Conservation (phyloP, 2,113 vertebrate genomes). For the Oryzias celebensis region DNA sequence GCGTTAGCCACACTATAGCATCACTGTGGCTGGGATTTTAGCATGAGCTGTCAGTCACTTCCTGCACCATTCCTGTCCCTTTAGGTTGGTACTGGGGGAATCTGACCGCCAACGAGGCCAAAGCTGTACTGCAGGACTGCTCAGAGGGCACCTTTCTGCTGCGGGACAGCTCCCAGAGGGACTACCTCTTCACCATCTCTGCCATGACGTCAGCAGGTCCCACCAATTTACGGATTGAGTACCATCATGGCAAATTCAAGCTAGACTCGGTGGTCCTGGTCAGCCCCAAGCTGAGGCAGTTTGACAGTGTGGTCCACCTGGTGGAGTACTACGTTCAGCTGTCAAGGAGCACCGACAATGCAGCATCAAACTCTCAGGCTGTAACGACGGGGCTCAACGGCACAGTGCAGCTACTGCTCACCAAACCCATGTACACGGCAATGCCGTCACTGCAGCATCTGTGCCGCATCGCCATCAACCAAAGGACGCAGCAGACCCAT, state of each 20-base stretch:
- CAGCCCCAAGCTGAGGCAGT: conserved; percentile 90
- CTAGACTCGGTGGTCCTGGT: conserved; percentile 94
- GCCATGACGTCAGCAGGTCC: conserved; percentile 94
- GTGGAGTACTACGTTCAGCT: conserved; percentile 93
- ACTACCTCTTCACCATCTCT: conserved; percentile 94
- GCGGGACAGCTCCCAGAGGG: conserved; percentile 91
- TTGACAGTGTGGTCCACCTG: conserved; percentile 93
- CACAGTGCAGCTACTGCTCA: conserved; percentile 92
- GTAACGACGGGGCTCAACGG: conserved; percentile 81
- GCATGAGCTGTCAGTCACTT: not conserved
- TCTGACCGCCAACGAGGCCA: conserved; percentile 92
- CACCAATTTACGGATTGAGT: conserved; percentile 94
- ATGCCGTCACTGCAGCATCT: conserved; percentile 87
- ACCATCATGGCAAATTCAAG: conserved; percentile 92
- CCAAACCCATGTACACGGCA: conserved; percentile 85
- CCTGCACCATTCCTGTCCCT: not conserved
- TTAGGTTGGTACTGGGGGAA: conserved; percentile 97
- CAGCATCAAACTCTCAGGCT: conserved; percentile 28
- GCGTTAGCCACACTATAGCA: too few relatives aligned
- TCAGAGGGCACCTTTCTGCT: conserved; percentile 93
- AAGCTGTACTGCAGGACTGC: conserved; percentile 88
- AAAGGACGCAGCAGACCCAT: conserved; percentile 80
- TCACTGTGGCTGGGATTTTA: too few relatives aligned
- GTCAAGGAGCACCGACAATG: conserved; percentile 77
- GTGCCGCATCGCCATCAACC: conserved; percentile 91